Base-by-base conservation (phyloP, 1,140 invertebrate species). In the Panonychus citri region DNA sequence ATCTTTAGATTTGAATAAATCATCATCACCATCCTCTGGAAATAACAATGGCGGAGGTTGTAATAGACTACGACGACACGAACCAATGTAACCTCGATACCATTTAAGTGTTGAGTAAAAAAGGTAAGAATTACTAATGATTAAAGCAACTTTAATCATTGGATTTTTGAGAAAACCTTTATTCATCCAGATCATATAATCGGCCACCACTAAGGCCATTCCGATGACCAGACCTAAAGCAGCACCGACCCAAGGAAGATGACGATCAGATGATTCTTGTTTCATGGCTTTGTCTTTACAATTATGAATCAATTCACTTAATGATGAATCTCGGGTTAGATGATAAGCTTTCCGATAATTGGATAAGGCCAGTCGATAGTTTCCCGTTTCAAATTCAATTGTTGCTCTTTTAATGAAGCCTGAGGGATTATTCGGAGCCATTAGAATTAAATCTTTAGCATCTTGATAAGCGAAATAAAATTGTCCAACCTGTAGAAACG, bases 401-500 rank as follows among this genome's bases (percentile, higher is more conserved):
- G 43, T 21, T 24, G 43, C 43, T 46, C 21, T 46, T n/a, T 46
- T 46, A n/a, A 46, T 2, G 19, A 21, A 46, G 8, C 43, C 21
- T 8, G 21, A n/a, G 8, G 43, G 43, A 19, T 46, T 46, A 24
- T 77, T 73, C 27, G 82, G 81, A 64, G 81, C 78, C 43, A 85
- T 64, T 64, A 73, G 73, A 53, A 85, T 82, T 19, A 79, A 77
- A 68, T 79, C 75, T 62, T 80, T 73, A 15, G 83, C 83, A 75
- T 87, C 83, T 68, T 83, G 73, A 62, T 82, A 68, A 1, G 83
- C 79, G 62, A 81, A 75, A 68, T 78, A 81, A 67, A 78, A 82
- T 64, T 83, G 81, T 59, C 81, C 75, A 61, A 82, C 69, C 66
- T 82, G 82, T 17, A 85, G 69, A 68, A 84, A 85, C 24, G 81